Evolutionary conservation across 2,113 vertebrate genomes (phyloP).

Genomic region (Dascyllus trimaculatus): DNA sequence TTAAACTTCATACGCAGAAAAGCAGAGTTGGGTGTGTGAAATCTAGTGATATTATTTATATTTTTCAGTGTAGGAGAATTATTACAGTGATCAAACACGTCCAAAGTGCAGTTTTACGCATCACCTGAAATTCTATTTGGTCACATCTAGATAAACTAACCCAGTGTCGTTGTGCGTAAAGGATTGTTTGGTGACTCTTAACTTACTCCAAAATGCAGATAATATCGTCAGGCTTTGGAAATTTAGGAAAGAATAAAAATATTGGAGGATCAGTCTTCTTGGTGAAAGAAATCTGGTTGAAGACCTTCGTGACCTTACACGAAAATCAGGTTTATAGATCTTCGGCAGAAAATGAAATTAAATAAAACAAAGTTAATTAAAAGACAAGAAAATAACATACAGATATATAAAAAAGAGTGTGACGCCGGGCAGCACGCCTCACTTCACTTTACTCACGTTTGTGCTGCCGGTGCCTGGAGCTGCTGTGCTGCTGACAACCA

Average conservation of each 20-base stretch:
- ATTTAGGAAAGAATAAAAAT: not conserved
- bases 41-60: too few relatives aligned
- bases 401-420: not conserved
- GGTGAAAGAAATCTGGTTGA: not conserved
- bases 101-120: not conserved
- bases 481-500: slow-evolving; percentile 95
- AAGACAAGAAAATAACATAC: not conserved
- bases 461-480: slow-evolving; percentile 94
- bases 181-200: slow-evolving; percentile 8
- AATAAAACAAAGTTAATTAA: not conserved
- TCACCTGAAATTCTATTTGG: not conserved
- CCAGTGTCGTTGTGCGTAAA: not conserved
- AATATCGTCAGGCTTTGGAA: not conserved
- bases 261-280: not conserved
- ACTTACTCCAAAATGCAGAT: not conserved
- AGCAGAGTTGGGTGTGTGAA: too few relatives aligned
- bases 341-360: not conserved
- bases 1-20: not conserved
- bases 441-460: slow-evolving; percentile 91
- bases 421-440: slow-evolving; percentile 18
- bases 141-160: not conserved
- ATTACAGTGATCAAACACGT: not conserved
- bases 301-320: too few relatives aligned
- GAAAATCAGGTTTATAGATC: not conserved
- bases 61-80: not conserved